Evolutionary conservation across 2,888 invertebrate genomes (phyloP).

Genomic region (Leucophenga maculata): DNA sequence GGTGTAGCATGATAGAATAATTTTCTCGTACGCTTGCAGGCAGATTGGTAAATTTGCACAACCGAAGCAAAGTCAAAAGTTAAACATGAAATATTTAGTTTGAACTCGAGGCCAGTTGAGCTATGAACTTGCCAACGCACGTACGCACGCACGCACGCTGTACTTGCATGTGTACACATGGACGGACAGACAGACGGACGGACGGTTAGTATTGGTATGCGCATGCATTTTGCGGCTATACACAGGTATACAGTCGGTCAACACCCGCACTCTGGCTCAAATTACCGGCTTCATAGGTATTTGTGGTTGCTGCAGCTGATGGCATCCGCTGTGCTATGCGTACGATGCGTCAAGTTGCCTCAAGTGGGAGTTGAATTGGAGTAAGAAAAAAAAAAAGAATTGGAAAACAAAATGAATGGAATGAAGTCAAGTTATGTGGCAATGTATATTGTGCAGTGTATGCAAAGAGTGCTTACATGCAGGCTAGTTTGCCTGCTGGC

Average conservation of each 20-base stretch:
- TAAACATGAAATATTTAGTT: constrained; percentile 18
- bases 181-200: too few species aligned
- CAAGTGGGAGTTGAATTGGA: too few species aligned
- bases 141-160: constrained; percentile 4
- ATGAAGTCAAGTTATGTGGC: neutral
- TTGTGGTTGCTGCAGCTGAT: constrained; percentile 17
- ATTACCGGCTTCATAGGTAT: constrained; percentile 3
- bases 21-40: constrained; percentile 29
- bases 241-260: neutral
- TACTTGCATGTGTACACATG: neutral
- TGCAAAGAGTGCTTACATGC: neutral
- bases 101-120: constrained; percentile 3
- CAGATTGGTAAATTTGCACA: constrained; percentile 2
- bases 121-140: neutral
- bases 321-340: neutral
- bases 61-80: constrained; percentile 14
- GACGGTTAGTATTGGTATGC: neutral
- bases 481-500: neutral
- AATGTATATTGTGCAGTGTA: neutral
- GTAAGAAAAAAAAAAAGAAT: too few species aligned
- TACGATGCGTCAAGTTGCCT: neutral
- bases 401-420: too few species aligned
- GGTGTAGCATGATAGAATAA: neutral
- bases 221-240: constrained; percentile 11
- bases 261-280: constrained; percentile 14